Conservation (phyloP, 2,113 vertebrate genomes). For the Dunckerocampus dactyliophorus region DNA sequence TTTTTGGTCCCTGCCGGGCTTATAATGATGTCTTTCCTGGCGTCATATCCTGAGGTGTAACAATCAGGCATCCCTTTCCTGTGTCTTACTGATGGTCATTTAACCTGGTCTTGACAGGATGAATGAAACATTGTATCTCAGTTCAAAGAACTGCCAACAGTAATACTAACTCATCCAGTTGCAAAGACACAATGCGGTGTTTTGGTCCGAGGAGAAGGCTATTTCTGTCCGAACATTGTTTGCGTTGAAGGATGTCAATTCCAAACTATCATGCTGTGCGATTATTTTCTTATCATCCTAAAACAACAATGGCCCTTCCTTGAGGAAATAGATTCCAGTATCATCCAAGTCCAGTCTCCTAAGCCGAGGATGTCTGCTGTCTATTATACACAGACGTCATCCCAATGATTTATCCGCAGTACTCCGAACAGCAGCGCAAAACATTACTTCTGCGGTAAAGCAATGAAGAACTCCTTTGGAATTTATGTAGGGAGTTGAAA, state of each 20-base stretch:
- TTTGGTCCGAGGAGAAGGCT: conserved; percentile 22
- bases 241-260: conserved; percentile 39
- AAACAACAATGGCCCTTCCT: conserved; percentile 57
- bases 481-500: conserved; percentile 41
- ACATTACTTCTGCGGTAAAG: conserved; percentile 14
- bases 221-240: conserved; percentile 61
- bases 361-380: conserved; percentile 25
- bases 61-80: conserved; percentile 33
- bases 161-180: too few species aligned
- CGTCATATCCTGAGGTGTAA: conserved; percentile 42
- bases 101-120: neutral
- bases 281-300: conserved; percentile 49
- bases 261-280: too few species aligned
- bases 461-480: conserved; percentile 36
- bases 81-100: neutral
- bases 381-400: conserved; percentile 29
- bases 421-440: conserved; percentile 5
- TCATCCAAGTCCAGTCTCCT: neutral
- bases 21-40: conserved; percentile 39
- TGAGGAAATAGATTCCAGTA: neutral
- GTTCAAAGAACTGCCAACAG: neutral
- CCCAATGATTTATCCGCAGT: conserved; percentile 34
- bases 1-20: conserved; percentile 25
- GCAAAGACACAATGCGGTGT: conserved; percentile 7
- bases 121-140: conserved; percentile 5